Evolutionary conservation across 2,797 vertebrate genomes (phyloP).

Genomic region (Ctenopoma multispine): DNA sequence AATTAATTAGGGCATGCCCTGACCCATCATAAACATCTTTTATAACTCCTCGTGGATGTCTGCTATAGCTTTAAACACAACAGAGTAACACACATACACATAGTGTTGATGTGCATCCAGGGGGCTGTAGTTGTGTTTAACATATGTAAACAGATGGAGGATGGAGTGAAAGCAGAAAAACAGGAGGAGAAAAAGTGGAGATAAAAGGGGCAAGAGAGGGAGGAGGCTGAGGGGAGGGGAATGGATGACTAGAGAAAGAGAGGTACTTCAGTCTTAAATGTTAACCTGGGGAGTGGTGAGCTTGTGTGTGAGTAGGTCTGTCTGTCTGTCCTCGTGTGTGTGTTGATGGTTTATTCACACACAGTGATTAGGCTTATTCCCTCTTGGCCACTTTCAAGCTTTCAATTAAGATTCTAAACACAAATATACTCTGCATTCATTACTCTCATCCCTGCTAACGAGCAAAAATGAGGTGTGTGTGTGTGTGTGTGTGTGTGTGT

Average conservation of each 20-base stretch:
- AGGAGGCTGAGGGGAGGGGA: not conserved
- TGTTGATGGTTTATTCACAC: constrained; percentile 87
- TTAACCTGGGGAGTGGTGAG: constrained; percentile 48
- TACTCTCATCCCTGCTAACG: constrained; percentile 75
- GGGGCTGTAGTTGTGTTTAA: constrained; percentile 60
- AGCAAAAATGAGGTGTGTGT: constrained; percentile 70
- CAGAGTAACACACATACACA: constrained; percentile 38
- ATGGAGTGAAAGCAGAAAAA: constrained; percentile 27
- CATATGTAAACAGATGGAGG: constrained; percentile 66
- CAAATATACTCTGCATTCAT: constrained; percentile 89
- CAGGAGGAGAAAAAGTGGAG: constrained; percentile 19
- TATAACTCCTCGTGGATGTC: constrained; percentile 52
- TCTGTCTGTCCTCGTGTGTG: constrained; percentile 17
- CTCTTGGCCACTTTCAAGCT: constrained; percentile 90
- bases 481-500: constrained; percentile 19
- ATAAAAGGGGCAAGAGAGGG: not conserved
- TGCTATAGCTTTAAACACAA: constrained; percentile 52
- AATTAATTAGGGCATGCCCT: constrained; percentile 64
- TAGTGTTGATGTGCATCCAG: constrained; percentile 52
- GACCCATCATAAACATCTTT: constrained; percentile 49
- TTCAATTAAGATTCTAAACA: constrained; percentile 97
- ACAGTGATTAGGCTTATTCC: constrained; percentile 93
- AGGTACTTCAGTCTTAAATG: constrained; percentile 60
- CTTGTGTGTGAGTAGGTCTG: constrained; percentile 12
- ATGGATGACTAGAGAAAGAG: constrained; percentile 26